These are phyloP conservation scores for Gobiocypris rarus DNA, from an alignment of 2,113 vertebrate genomes.

Conservation along the genomic window DNA sequence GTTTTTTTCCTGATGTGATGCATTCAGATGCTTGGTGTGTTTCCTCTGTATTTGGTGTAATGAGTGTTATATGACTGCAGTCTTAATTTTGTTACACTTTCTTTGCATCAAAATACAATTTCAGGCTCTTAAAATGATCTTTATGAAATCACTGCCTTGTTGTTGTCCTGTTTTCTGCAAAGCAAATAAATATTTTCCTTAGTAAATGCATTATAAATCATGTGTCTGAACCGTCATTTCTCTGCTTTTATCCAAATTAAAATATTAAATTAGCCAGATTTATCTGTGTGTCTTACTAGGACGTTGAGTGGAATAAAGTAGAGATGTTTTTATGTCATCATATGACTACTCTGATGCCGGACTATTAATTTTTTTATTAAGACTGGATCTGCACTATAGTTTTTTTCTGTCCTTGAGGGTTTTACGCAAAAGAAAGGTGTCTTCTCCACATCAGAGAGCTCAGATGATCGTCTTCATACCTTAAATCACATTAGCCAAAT, in stretches of 20 bases:
- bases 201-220: constrained; percentile 54
- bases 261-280: not conserved
- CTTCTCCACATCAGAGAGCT: not conserved
- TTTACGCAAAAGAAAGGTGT: constrained; percentile 4
- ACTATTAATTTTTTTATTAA: not conserved
- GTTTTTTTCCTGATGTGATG: not conserved
- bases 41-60: not conserved
- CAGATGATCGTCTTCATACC: constrained; percentile 32
- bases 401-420: not conserved
- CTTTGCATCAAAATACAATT: constrained; percentile 2
- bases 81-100: not conserved
- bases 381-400: not conserved
- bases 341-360: not conserved
- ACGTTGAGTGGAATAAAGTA: too few relatives aligned
- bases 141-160: constrained; percentile 28
- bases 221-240: not conserved
- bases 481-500: constrained; percentile 53
- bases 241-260: not conserved
- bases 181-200: constrained; percentile 64
- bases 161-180: constrained; percentile 32
- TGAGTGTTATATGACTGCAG: too few relatives aligned
- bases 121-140: constrained; percentile 21
- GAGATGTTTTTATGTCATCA: not conserved
- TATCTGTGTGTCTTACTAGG: not conserved
- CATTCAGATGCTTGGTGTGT: not conserved